phyloP scores from a whole-genome alignment of 2,113 vertebrate species.

The Cyprinus carpio region DNA sequence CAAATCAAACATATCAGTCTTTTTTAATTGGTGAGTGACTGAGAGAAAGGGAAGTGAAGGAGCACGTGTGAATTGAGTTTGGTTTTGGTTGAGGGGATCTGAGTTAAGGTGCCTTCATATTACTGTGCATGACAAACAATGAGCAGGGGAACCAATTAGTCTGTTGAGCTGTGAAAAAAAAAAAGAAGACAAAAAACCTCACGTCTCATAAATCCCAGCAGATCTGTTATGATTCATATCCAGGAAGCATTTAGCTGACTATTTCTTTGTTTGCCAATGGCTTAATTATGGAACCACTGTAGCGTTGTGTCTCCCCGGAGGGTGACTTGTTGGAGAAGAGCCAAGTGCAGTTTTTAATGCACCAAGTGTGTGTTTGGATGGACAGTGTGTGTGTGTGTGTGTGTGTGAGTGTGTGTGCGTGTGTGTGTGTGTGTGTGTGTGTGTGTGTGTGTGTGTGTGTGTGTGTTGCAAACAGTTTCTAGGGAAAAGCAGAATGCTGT shows the following conservation, averaged over 20 bases:
- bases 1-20: conserved; percentile 48
- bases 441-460: neutral
- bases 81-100: conserved; percentile 46
- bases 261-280: conserved; percentile 70
- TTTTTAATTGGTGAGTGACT: conserved; percentile 46
- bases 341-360: conserved; percentile 68
- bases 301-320: conserved; percentile 64
- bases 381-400: neutral
- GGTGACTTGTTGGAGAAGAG: conserved; percentile 67
- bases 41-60: neutral
- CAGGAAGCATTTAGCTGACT: conserved; percentile 68
- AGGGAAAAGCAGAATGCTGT: conserved; percentile 31
- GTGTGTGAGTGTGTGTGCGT: neutral
- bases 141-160: conserved; percentile 70
- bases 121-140: conserved; percentile 66
- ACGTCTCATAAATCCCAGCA: conserved; percentile 50
- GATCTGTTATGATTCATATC: conserved; percentile 66
- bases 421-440: neutral
- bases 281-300: conserved; percentile 68
- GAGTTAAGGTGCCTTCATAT: conserved; percentile 49
- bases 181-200: neutral
- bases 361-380: conserved; percentile 50
- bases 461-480: neutral
- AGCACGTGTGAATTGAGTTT: conserved; percentile 29
- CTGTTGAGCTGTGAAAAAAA: conserved; percentile 56